Evolutionary conservation across 1,140 invertebrate genomes (phyloP), one percentile per base, ranked within the genome.

Genomic region (Brachionus paranguensis): DNA sequence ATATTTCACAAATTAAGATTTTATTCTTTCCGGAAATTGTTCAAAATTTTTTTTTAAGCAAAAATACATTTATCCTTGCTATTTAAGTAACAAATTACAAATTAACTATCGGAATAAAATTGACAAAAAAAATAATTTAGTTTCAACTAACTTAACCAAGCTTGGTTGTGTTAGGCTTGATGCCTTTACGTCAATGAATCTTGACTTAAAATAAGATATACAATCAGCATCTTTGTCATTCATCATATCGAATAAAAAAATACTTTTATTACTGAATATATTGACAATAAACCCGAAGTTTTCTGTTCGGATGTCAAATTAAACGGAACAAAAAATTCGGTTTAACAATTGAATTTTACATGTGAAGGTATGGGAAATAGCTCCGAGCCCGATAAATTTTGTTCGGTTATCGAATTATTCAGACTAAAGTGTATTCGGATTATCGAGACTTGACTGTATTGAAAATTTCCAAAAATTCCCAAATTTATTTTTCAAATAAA

Each of bases 201-300:
- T 65, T 65, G 60, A 65, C 60, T 65, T 65, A 65, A 65, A 65
- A 65, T 65, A 65, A 65, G 60, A 65, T 27, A 65, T 65, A 65
- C 60, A 65, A 65, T 29, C 60, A 29, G 60, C 17, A 29, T 65
- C 20, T 65, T 65, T 65, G 60, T 65, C 60, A 24, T 29, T 65
- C 60, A 65, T 29, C 27, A 64, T 17, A 64, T 65, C 60, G 29
- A 33, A 33, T 33, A 33, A 33, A 33, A 33, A 33, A 47, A 47
- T 14, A 47, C 11, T 47, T 47, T 47, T 47, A 47, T 47, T 47
- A 47, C 45, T 47, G 45, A 47, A 47, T 47, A 47, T 7, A 47
- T 47, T 11, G 45, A 47, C 45, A 47, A 47, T 47, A 47, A 47
- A 47, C 12, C 45, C 45, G 45, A 47, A 47, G 14, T 47, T 47